These are phyloP conservation scores for Drosophila meridionalis DNA, from an alignment of 2,888 invertebrate genomes.

Conservation along the genomic window DNA sequence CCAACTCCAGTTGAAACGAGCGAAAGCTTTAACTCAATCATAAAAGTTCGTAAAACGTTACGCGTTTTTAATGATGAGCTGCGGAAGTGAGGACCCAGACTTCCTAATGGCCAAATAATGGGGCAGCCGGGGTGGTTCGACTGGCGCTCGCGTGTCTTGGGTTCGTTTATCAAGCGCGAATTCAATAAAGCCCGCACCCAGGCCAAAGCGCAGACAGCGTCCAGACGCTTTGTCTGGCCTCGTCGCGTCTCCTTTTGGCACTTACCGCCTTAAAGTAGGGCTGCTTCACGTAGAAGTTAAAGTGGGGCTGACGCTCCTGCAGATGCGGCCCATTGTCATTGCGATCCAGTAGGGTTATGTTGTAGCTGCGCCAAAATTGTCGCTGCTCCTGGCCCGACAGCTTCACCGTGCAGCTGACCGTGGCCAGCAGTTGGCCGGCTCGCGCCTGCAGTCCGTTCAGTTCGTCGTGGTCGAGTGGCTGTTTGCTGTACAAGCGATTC, in stretches of 20 bases:
- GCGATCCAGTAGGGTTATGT: conserved; percentile 90
- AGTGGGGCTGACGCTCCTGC: conserved; percentile 84
- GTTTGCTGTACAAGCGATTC: conserved; percentile 84
- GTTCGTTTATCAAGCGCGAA: conserved; percentile 66
- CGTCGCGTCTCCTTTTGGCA: background rate
- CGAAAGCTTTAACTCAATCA: conserved; percentile 58
- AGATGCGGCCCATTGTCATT: conserved; percentile 96
- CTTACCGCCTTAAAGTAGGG: conserved; percentile 83
- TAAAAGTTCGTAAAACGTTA: conserved; percentile 64
- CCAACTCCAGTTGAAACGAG: conserved; percentile 43
- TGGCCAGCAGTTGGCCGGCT: conserved; percentile 82
- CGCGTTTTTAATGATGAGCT: conserved; percentile 73
- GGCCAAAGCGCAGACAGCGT: conserved; percentile 50
- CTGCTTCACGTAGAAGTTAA: conserved; percentile 78
- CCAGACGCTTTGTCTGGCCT: conserved; percentile 67
- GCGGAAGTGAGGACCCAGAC: conserved; percentile 57
- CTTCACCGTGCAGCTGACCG: conserved; percentile 83
- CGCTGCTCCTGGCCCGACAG: conserved; percentile 55
- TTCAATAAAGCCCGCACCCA: conserved; percentile 77
- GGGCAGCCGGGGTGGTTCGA: conserved; percentile 18
- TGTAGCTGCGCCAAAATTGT: conserved; percentile 55
- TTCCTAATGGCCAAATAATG: conserved; percentile 69
- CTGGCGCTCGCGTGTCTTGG: conserved; percentile 67
- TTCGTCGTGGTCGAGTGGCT: conserved; percentile 85
- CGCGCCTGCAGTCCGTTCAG: conserved; percentile 81